Evolutionary conservation across 2,797 vertebrate species (phyloP), one percentile per base, ranked within the genome.

Genomic region (Echiichthys vipera): DNA sequence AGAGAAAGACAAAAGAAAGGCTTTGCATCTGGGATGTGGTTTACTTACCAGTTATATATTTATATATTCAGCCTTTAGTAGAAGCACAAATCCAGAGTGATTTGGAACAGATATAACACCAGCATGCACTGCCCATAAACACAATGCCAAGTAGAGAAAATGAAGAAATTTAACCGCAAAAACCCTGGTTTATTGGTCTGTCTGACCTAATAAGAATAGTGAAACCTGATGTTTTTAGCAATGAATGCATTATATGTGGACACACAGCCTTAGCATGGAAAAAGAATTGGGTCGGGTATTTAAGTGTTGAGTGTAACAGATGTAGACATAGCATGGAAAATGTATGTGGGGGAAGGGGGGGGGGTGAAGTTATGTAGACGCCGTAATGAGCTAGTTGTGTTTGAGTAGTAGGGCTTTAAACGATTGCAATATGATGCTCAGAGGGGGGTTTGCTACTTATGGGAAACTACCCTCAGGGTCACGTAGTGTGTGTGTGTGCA

Each of bases 351-450:
- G 61, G 53, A 62, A 64, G 71, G 62, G 39, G 66, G 61, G 53
- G 65, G 65, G 71, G 49, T 56, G 59, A 77, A 87, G 87, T 72
- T 90, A 87, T 89, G 88, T 64, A 85, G 86, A 89, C 32, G 47
- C 87, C 87, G 86, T 88, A 90, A 91, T 91, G 92, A 91, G 86
- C 81, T 71, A 73, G 74, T 83, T 88, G 82, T 83, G 80, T 85
- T 89, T 85, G 78, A 84, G 83, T 81, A 68, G 83, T 84, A 51
- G 67, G 70, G 82, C 82, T 89, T 88, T 81, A 84, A 87, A 87
- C 84, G 75, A 82, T 74, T 85, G 84, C 85, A 91, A 90, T 84
- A 80, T 58, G 86, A 90, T 81, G 70, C 88, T 65, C 40, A 46
- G 34, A 7, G 20, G 63, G 54, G 66, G 27, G 5, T 51, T 72